These are phyloP conservation scores for Ctenochaetus hawaiiensis DNA, from an alignment of 2,797 vertebrate species.

Conservation along the genomic window DNA sequence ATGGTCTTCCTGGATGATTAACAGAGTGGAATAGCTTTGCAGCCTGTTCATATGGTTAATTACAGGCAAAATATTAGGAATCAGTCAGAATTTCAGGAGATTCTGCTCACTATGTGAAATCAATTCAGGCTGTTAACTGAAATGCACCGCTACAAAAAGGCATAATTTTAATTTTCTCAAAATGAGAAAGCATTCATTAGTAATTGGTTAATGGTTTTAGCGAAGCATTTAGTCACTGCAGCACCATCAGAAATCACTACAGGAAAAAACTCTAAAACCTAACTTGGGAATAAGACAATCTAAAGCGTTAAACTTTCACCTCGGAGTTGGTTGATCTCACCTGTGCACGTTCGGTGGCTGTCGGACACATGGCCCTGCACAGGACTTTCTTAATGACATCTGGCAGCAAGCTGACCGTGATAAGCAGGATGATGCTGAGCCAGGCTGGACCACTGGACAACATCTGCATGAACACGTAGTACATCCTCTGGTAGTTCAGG, in stretches of 20 bases:
- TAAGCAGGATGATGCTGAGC: slow-evolving; percentile 94
- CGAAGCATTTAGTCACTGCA: slow-evolving; percentile 30
- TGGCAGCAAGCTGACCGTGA: slow-evolving; percentile 94
- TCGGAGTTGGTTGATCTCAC: slow-evolving; percentile 75
- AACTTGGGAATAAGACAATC: neutral
- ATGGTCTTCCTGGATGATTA: slow-evolving; percentile 43
- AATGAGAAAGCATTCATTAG: slow-evolving; percentile 33
- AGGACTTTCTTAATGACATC: slow-evolving; percentile 97
- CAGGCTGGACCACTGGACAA: slow-evolving; percentile 96
- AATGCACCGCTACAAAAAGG: slow-evolving; percentile 10
- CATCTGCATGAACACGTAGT: slow-evolving; percentile 99
- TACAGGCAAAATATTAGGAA: slow-evolving; percentile 24
- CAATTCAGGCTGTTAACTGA: slow-evolving; percentile 18
- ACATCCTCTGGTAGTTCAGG: slow-evolving; percentile 99
- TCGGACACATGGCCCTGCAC: slow-evolving; percentile 93
- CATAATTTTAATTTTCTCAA: neutral
- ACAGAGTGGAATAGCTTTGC: slow-evolving; percentile 43
- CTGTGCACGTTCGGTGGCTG: slow-evolving; percentile 94
- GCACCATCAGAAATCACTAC: neutral
- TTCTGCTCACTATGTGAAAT: neutral
- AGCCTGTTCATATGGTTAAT: slow-evolving; percentile 12
- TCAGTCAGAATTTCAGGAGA: slow-evolving; percentile 17
- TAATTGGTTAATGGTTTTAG: slow-evolving; percentile 53
- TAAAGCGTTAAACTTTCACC: neutral
- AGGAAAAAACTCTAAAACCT: slow-evolving; percentile 2